phyloP scores from a whole-genome alignment of 2,113 vertebrate species.

The Myiagra hebetior region DNA sequence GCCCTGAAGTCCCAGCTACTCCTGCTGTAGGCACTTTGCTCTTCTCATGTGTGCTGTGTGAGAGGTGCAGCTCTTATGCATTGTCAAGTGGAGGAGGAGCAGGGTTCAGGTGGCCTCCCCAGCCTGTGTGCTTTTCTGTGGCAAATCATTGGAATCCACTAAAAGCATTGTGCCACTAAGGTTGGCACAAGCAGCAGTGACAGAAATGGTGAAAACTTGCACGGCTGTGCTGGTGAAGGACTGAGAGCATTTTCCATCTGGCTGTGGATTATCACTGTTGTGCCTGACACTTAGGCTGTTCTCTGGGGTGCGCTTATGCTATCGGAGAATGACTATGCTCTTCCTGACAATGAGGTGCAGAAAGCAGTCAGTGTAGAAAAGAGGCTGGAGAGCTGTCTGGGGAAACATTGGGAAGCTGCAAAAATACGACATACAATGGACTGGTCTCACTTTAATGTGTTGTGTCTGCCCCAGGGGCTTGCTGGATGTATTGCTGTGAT shows the following conservation, averaged over 20 bases:
- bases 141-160: neutral
- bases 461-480: neutral
- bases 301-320: neutral
- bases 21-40: neutral
- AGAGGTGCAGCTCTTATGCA: neutral
- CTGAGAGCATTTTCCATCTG: neutral
- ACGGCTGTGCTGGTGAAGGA: neutral
- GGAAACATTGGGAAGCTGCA: neutral
- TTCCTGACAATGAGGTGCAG: neutral
- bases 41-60: neutral
- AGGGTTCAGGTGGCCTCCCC: neutral
- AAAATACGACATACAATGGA: neutral
- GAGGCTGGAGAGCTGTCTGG: neutral
- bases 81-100: neutral
- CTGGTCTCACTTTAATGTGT: neutral
- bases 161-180: neutral
- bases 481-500: neutral
- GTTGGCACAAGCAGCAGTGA: neutral
- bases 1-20: neutral
- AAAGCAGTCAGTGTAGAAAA: neutral
- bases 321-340: neutral
- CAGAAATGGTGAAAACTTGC: neutral
- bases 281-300: neutral
- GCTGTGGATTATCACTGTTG: slow-evolving; percentile 15
- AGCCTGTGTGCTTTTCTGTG: neutral